Evolutionary conservation across 2,888 invertebrate genomes (phyloP).

Genomic region (Cryptocheilus praepositus): DNA sequence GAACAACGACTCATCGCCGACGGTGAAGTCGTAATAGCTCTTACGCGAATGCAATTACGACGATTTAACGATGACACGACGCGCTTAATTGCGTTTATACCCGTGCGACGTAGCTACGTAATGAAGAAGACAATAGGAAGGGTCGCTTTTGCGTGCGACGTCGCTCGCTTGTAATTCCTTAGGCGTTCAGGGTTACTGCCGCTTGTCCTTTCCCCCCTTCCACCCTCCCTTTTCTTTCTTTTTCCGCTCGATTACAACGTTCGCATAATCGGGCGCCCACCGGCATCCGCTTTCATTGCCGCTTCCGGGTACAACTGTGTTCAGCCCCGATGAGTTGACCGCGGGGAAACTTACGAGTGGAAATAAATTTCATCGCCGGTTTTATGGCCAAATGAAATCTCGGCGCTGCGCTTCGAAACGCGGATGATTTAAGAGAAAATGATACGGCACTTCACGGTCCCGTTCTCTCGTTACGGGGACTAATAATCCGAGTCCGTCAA

Average conservation of each 20-base stretch:
- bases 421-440: too few relatives aligned
- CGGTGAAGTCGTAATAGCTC: constrained; percentile 42
- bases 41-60: constrained; percentile 43
- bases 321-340: neutral
- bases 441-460: too few relatives aligned
- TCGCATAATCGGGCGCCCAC: too few relatives aligned
- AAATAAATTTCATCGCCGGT: too few relatives aligned
- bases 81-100: constrained; percentile 49
- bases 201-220: neutral
- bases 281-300: neutral
- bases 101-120: constrained; percentile 35
- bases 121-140: constrained; percentile 36
- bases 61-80: constrained; percentile 45
- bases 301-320: neutral
- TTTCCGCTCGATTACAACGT: too few relatives aligned
- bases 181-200: too few relatives aligned
- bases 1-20: constrained; percentile 31
- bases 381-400: too few relatives aligned
- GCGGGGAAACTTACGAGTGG: neutral
- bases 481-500: too few relatives aligned
- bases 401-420: too few relatives aligned
- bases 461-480: too few relatives aligned
- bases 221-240: neutral
- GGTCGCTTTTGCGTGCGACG: constrained; percentile 9
- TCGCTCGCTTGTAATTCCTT: neutral